Evolutionary conservation across 64 coral and sea anemone genomes (phyloP).

Genomic region (Dendronephthya gigantea): DNA sequence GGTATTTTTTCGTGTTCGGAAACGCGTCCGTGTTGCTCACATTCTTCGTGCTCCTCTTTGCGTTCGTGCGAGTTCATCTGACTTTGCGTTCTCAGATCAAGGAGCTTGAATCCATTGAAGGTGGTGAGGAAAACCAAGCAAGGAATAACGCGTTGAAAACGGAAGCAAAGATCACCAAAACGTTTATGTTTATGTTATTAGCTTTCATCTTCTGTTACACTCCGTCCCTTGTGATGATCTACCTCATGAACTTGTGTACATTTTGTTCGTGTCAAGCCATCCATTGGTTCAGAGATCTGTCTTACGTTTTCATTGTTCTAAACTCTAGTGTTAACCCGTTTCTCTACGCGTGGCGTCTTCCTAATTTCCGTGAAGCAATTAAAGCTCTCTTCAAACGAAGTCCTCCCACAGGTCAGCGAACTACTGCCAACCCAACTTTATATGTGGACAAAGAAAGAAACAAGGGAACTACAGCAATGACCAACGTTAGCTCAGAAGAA

Average conservation of each 20-base stretch:
- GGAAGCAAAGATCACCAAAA: slow-evolving; percentile 52
- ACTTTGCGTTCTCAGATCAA: not conserved
- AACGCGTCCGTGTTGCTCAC: slow-evolving; percentile 3
- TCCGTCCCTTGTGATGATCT: slow-evolving; percentile 67
- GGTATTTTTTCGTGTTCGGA: slow-evolving; percentile 18
- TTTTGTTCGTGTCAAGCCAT: slow-evolving; percentile 48
- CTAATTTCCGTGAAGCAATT: slow-evolving; percentile 61
- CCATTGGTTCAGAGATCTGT: slow-evolving; percentile 73
- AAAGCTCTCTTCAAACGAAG: slow-evolving; percentile 8
- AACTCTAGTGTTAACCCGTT: slow-evolving; percentile 83
- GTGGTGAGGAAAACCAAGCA: slow-evolving; percentile 27
- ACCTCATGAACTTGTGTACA: slow-evolving; percentile 59
- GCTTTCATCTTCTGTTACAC: slow-evolving; percentile 63
- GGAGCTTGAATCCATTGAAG: slow-evolving; percentile 35
- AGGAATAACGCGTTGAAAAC: slow-evolving; percentile 39
- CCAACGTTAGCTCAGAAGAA: not conserved
- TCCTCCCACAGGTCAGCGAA: not conserved
- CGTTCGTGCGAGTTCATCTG: slow-evolving; percentile 1
- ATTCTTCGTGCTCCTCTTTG: not conserved
- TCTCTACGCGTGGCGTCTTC: slow-evolving; percentile 71
- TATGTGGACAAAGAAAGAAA: not conserved
- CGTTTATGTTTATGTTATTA: slow-evolving; percentile 57
- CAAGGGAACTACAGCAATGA: not conserved
- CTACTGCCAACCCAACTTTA: not conserved
- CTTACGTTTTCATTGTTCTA: slow-evolving; percentile 60